Percentiles rank a stretch among this genome's conserved stretches.
phyloP scores from a whole-genome alignment of 2,113 vertebrate species.

The Elanus axillaris region DNA sequence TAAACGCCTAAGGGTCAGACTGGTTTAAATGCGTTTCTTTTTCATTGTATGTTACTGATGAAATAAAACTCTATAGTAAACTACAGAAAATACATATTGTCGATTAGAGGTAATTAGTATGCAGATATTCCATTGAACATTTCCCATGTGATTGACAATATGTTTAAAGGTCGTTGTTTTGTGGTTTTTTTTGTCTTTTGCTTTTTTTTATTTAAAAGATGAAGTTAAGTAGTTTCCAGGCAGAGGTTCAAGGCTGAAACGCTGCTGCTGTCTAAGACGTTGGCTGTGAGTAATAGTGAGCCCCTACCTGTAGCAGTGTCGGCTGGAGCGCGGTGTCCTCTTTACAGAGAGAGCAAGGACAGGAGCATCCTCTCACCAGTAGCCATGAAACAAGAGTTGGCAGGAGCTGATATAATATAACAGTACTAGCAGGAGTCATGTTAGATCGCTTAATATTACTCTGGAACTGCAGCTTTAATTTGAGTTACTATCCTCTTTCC shows the following conservation, averaged over 20 bases:
- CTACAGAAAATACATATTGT: conserved; percentile 73
- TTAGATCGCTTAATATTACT: conserved; percentile 35
- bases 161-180: not conserved
- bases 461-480: conserved; percentile 55
- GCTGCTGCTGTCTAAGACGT: conserved; percentile 54
- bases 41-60: conserved; percentile 67
- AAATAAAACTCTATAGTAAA: conserved; percentile 72
- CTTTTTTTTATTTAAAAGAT: not conserved
- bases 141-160: conserved; percentile 66
- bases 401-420: conserved; percentile 62
- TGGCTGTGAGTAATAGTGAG: conserved; percentile 66
- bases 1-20: conserved; percentile 71
- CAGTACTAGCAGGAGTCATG: conserved; percentile 56
- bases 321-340: conserved; percentile 37
- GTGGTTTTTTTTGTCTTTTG: not conserved
- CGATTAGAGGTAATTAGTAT: conserved; percentile 80
- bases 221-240: conserved; percentile 64
- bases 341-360: conserved; percentile 42
- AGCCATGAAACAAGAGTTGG: conserved; percentile 44
- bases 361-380: conserved; percentile 58
- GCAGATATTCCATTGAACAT: conserved; percentile 67
- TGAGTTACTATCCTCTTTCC: conserved; percentile 20
- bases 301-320: conserved; percentile 11
- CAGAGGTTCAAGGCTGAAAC: conserved; percentile 57
- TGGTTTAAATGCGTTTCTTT: conserved; percentile 62